A percentile compares a stretch with the other conserved stretches of the same genome.
Evolutionary conservation across 2,888 invertebrate species (phyloP).

Genomic region (Ormyrus pomaceus): DNA sequence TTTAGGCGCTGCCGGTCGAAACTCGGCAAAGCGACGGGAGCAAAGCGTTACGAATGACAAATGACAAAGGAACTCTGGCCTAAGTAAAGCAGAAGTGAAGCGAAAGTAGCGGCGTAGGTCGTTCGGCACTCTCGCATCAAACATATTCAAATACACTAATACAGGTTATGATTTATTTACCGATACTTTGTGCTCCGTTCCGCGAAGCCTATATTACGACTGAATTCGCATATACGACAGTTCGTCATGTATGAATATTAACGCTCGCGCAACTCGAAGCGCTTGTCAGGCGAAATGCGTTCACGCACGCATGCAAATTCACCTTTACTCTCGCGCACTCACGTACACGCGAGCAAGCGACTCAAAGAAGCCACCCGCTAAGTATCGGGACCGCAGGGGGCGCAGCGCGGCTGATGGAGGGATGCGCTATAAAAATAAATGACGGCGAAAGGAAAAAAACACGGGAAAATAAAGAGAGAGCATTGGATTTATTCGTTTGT

Average conservation of each 20-base stretch:
- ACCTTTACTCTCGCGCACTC: conserved; percentile 40
- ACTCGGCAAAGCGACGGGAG: neutral
- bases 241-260: conserved; percentile 70
- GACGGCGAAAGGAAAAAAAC: conserved; percentile 33
- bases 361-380: conserved; percentile 33
- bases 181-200: conserved; percentile 65
- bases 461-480: conserved; percentile 2
- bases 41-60: neutral
- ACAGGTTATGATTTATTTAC: conserved; percentile 71
- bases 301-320: conserved; percentile 62
- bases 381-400: conserved; percentile 38
- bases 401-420: conserved; percentile 2
- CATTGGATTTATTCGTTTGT: conserved; percentile 50
- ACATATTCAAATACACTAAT: conserved; percentile 71
- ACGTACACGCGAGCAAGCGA: neutral
- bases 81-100: conserved; percentile 9
- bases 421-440: conserved; percentile 46
- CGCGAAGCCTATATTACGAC: conserved; percentile 44
- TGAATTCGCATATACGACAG: conserved; percentile 52
- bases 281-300: conserved; percentile 60
- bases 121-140: conserved; percentile 61
- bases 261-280: conserved; percentile 59
- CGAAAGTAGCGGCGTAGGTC: conserved; percentile 8
- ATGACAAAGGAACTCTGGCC: conserved; percentile 3
- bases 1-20: no score